phyloP scores from a whole-genome alignment of 2,797 vertebrate species.

The Acestrorhynchus altus region DNA sequence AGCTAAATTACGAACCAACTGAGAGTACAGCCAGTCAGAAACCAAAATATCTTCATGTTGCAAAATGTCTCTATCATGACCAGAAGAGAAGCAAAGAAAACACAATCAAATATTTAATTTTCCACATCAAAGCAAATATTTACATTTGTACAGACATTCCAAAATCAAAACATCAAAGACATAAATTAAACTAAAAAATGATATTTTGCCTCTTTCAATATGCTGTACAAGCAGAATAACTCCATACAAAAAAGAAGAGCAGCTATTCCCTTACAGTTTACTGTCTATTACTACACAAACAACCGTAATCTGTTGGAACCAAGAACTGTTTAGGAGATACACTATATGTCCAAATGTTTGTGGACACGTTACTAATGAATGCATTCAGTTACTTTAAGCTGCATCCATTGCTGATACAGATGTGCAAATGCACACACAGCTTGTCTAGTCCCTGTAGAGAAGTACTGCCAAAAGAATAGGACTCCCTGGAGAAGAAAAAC shows the following conservation, averaged over 20 bases:
- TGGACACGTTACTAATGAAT: no score
- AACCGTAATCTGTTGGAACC: background rate
- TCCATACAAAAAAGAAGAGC: constrained; percentile 36
- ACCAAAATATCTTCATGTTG: no score
- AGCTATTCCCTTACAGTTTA: background rate
- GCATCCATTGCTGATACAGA: no score
- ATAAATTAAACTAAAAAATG: constrained; percentile 47
- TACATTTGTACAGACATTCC: constrained; percentile 74
- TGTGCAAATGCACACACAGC: no score
- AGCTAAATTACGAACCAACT: no score
- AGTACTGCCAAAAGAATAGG: no score
- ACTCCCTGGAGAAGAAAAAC: no score
- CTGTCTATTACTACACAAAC: background rate
- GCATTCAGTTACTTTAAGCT: no score
- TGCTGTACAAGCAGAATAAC: constrained; percentile 45
- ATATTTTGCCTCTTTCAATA: constrained; percentile 16
- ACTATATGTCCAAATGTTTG: no score
- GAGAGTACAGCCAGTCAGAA: background rate
- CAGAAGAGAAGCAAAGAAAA: background rate
- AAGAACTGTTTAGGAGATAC: background rate
- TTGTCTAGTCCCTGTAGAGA: no score
- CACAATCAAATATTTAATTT: constrained; percentile 26
- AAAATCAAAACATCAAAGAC: constrained; percentile 56
- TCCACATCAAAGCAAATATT: constrained; percentile 68
- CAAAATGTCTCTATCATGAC: no score